Evolutionary conservation across 2,113 vertebrate genomes (phyloP), one percentile per base, ranked within the genome.

Genomic region (Poeciliopsis retropinna): DNA sequence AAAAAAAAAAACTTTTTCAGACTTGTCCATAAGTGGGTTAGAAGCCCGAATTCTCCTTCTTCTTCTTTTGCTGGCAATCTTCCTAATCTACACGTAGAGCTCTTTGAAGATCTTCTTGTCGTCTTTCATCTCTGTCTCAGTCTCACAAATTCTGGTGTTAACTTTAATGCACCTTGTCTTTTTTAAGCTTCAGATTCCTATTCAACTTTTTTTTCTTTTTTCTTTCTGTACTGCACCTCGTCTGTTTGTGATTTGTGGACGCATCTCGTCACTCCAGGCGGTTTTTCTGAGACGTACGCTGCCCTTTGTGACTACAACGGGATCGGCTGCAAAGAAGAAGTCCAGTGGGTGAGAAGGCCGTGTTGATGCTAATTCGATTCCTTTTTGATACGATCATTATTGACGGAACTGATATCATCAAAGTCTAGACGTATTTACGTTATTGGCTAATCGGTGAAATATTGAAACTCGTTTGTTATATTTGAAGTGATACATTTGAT

Each of bases 221-320:
- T 31, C 30, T 31, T 31, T 31, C 5, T 22, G 10, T 27, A 51
- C 61, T 86, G 66, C 5, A 1, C 72, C 64, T 60, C 73, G 70
- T 17, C 66, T 47, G 60, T 61, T 69, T 77, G 64, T 32, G 32
- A 67, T 78, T 27, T 47, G 30, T 1, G 19, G 51, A 57, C 25
- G 9, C n/a, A n/a, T 64, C 61, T 64, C 15, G 41, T 79, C 60
- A 6, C 75, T 83, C 68, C 77, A 95, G 95, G 95, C 34, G 95
- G 95, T 22, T 95, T 95, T 81, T 95, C 95, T 0, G 94, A 95
- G 83, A 95, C 95, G 7, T 95, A 95, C 28, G 92, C 94, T 0
- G 94, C 94, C 31, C 91, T 95, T 1, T 95, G 95, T 28, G 94
- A 95, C 86, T 95, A 95, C 84, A 95, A 95, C 29, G 93, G 94